A percentile compares a stretch with the other conserved stretches of the same genome.
Conservation (phyloP, 1,140 invertebrate genomes). For the Acyrthosiphon pisum region DNA sequence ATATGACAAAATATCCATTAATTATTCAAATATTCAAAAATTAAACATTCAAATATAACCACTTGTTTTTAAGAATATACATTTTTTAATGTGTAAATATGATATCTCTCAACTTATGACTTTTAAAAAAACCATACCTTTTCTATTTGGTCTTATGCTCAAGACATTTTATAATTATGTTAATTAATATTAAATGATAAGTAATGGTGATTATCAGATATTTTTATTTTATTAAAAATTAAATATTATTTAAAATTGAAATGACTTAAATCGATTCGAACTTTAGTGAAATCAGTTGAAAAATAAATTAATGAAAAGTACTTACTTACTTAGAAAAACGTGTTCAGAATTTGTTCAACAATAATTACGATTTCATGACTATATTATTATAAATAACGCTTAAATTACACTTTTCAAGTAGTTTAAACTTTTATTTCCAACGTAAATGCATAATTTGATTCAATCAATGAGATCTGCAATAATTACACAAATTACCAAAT, state of each 20-base stretch:
- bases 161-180: too few relatives aligned
- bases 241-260: background rate
- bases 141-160: too few relatives aligned
- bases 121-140: background rate
- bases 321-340: background rate
- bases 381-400: background rate
- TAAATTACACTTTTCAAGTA: background rate
- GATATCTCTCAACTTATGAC: background rate
- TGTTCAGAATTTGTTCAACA: background rate
- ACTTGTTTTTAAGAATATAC: background rate
- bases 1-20: too few relatives aligned
- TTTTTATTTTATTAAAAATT: background rate
- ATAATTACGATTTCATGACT: background rate
- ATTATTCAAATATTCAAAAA: too few relatives aligned
- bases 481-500: background rate
- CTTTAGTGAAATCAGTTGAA: background rate
- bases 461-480: background rate
- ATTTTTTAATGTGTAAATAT: background rate
- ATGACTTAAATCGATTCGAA: background rate
- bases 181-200: too few relatives aligned
- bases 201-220: background rate
- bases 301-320: background rate
- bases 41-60: background rate
- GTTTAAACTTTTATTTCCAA: background rate
- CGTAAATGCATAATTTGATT: background rate